A percentile compares a stretch with the other conserved stretches of the same genome.
Conservation (phyloP, 2,888 invertebrate genomes). For the Dimorphilus gyrociliatus region DNA sequence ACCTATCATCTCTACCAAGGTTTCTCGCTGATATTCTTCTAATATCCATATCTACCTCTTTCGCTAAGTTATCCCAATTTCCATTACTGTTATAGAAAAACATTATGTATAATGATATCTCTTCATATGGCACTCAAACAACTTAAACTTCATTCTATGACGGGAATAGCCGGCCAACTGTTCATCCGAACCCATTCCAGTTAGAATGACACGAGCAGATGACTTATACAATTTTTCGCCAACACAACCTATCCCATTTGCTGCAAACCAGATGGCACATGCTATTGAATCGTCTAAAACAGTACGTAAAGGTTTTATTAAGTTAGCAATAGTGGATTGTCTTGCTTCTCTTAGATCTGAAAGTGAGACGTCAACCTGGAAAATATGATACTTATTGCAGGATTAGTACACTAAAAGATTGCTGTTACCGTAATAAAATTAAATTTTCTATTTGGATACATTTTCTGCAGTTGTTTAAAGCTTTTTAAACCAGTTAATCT, state of each 20-base stretch:
- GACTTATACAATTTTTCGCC: no score
- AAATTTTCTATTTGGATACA: conserved; percentile 62
- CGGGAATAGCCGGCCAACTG: conserved; percentile 82
- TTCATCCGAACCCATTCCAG: conserved; percentile 94
- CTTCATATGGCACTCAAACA: conserved; percentile 2
- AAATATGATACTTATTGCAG: conserved; percentile 4
- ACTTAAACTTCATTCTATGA: conserved; percentile 52
- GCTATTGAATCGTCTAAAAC: conserved; percentile 91
- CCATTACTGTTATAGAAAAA: conserved; percentile 12
- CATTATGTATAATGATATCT: neutral
- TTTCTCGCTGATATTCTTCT: conserved; percentile 71
- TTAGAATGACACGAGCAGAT: conserved; percentile 57
- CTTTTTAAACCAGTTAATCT: conserved; percentile 59
- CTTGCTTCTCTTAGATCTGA: conserved; percentile 45
- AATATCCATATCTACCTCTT: conserved; percentile 60
- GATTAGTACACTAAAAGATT: conserved; percentile 4
- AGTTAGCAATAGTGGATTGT: conserved; percentile 42
- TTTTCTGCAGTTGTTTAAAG: conserved; percentile 47
- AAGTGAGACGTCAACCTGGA: conserved; percentile 49
- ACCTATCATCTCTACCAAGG: conserved; percentile 73
- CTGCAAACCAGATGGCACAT: conserved; percentile 80
- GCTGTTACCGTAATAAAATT: conserved; percentile 53
- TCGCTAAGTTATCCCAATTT: conserved; percentile 43
- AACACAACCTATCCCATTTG: no score
- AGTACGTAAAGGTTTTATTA: conserved; percentile 67